Conservation (phyloP, 2,113 vertebrate genomes). For the Sinocyclocheilus rhinocerous region DNA sequence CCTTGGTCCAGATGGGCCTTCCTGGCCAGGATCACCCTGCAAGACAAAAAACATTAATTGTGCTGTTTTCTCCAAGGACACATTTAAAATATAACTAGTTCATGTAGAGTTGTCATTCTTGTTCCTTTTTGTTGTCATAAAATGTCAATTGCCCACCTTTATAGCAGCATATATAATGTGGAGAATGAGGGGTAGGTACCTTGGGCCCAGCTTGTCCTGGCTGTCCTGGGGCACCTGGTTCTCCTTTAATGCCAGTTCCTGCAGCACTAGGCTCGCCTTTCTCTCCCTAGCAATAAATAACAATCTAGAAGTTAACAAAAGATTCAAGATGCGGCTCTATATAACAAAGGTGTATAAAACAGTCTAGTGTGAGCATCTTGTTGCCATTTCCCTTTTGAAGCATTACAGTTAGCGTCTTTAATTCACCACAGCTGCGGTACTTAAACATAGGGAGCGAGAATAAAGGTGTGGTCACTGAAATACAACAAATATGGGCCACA, state of each 20-base stretch:
- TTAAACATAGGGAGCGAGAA: neutral
- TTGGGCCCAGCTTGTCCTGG: slow-evolving; percentile 75
- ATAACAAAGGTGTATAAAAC: neutral
- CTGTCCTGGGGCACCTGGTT: slow-evolving; percentile 85
- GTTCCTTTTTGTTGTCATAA: neutral
- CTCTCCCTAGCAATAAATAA: slow-evolving; percentile 80
- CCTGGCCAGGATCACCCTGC: slow-evolving; percentile 78
- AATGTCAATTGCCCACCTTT: slow-evolving; percentile 73
- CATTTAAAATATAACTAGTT: neutral
- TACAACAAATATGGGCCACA: neutral
- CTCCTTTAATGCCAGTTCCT: slow-evolving; percentile 82
- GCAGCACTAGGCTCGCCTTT: slow-evolving; percentile 82
- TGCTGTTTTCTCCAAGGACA: neutral
- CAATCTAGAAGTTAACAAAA: slow-evolving; percentile 9
- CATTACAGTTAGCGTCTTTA: neutral
- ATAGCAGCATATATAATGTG: neutral
- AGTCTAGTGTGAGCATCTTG: neutral
- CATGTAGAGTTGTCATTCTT: neutral
- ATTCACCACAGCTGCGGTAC: neutral
- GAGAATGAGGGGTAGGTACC: slow-evolving; percentile 55
- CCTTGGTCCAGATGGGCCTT: slow-evolving; percentile 84
- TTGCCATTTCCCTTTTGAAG: neutral
- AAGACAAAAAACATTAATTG: neutral
- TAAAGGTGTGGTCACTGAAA: neutral
- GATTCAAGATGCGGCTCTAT: neutral